phyloP scores from a whole-genome alignment of 2,797 vertebrate species.

The Bryconaethiops microstoma region DNA sequence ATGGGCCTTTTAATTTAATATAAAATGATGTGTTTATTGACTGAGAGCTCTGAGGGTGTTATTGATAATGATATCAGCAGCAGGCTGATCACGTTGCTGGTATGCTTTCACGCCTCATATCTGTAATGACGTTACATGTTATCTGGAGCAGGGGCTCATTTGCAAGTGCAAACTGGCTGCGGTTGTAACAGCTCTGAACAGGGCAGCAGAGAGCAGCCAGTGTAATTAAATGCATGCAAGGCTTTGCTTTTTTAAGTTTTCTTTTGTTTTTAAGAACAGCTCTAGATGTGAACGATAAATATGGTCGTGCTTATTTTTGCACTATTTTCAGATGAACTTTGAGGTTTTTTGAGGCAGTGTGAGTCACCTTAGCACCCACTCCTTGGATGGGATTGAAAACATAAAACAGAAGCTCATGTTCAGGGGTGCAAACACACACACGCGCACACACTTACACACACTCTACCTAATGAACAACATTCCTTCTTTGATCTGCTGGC shows the following conservation, averaged over 20 bases:
- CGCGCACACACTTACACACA: background rate
- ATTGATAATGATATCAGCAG: background rate
- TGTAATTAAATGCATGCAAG: background rate
- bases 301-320: background rate
- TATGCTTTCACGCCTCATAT: background rate
- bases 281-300: background rate
- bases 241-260: background rate
- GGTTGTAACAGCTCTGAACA: background rate
- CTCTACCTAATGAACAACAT: background rate
- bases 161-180: background rate
- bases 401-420: background rate
- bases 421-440: background rate
- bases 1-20: background rate
- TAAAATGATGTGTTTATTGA: background rate
- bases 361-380: background rate
- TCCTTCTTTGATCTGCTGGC: conserved; percentile 1
- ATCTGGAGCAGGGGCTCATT: conserved; percentile 3
- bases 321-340: background rate
- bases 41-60: background rate
- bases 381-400: background rate
- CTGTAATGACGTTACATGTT: background rate
- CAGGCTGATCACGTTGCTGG: background rate
- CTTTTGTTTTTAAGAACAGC: background rate
- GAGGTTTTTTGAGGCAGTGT: conserved; percentile 6
- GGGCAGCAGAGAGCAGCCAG: background rate